A percentile compares a stretch with the other conserved stretches of the same genome.
phyloP scores from a whole-genome alignment of 64 coral and sea anemone genomes.

The Catalaphyllia jardinei region DNA sequence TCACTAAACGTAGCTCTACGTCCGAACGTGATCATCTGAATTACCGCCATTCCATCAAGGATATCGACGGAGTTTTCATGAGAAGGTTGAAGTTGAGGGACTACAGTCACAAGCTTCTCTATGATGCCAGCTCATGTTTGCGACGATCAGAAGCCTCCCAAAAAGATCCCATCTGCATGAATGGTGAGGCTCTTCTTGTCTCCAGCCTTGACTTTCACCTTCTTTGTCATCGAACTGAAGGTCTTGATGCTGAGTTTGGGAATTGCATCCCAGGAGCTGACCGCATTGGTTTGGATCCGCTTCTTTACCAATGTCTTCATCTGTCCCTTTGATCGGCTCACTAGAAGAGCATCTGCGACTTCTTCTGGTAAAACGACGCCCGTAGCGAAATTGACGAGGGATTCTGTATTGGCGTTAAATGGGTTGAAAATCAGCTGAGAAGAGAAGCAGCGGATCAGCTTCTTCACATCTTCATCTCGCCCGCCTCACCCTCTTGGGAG shows the following conservation, averaged over 20 bases:
- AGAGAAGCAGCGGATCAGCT: too few species aligned
- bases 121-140: too few species aligned
- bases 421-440: too few species aligned
- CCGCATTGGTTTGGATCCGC: slow-evolving; percentile 57
- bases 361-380: not conserved
- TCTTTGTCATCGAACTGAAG: too few species aligned
- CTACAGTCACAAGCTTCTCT: too few species aligned
- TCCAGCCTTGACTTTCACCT: too few species aligned
- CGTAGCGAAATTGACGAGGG: too few species aligned
- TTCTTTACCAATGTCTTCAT: slow-evolving; percentile 58
- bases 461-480: not conserved
- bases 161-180: too few species aligned
- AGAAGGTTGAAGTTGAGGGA: slow-evolving; percentile 56
- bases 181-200: too few species aligned
- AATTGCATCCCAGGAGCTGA: slow-evolving; percentile 66
- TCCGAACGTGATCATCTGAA: slow-evolving; percentile 58
- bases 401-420: too few species aligned
- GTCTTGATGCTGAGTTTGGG: slow-evolving; percentile 58
- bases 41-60: slow-evolving; percentile 72
- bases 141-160: too few species aligned
- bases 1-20: slow-evolving; percentile 56
- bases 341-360: not conserved
- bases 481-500: too few species aligned
- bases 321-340: slow-evolving; percentile 52
- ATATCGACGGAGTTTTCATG: slow-evolving; percentile 44